Evolutionary conservation across 1,140 invertebrate genomes (phyloP), one percentile per base, ranked within the genome.

Genomic region (Bombus waltoni): DNA sequence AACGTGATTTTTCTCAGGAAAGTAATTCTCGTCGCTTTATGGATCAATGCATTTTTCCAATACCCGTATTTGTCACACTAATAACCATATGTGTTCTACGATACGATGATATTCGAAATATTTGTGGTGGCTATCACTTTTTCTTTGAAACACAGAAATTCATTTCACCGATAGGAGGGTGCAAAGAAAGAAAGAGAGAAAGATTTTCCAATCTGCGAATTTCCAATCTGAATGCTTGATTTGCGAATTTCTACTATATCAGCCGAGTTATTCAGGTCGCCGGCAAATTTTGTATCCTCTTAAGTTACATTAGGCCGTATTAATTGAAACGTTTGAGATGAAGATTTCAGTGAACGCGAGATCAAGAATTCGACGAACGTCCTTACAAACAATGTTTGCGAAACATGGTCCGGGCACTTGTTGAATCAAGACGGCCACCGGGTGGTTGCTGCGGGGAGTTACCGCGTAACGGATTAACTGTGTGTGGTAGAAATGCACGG

Each of bases 351-450:
- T 35, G 35, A 65, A 80, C 68, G 68, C 57, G 83, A 42, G 83
- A 42, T 25, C 28, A 87, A 72, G 85, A 71, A 83, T 85, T 75
- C 71, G 32, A 59, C 65, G 65, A 71, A 59, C 62, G 59, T 85
- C 62, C 82, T 91, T 83, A 89, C 88, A 83, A 81, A 72, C 85
- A 87, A 91, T 89, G 90, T 92, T 93, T 88, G 89, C 81, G 83
- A 87, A 84, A 87, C 88, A 85, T 83, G 86, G 77, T 68, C 88
- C 91, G 89, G 90, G 93, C 94, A 95, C 94, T 95, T 95, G 94
- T 95, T 95, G 94, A 95, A 94, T 95, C 93, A 93, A 92, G 89
- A 90, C 92, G 83, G 81, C 72, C 81, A 89, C 79, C 59, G 85
- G 38, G 66, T 78, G 76, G 57, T 38, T 79, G 44, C 47, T 68